A percentile compares a stretch with the other conserved stretches of the same genome.
phyloP scores from a whole-genome alignment of 1,140 invertebrate species.

The Himalopsyche phryganea region DNA sequence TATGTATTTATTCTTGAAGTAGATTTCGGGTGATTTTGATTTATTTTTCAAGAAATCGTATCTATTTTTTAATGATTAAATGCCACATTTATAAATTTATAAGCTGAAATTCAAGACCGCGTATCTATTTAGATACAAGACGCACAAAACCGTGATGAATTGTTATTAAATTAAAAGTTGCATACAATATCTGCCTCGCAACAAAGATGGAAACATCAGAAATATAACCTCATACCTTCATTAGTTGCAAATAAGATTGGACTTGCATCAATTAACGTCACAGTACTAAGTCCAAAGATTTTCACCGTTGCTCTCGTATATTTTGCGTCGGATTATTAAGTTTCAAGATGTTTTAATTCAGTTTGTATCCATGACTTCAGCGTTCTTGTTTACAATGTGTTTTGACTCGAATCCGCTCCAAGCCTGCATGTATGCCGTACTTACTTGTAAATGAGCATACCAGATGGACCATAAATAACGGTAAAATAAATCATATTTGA shows the following conservation, averaged over 20 bases:
- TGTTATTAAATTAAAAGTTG: not conserved
- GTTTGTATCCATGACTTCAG: not conserved
- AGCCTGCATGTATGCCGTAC: not conserved
- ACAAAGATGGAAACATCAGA: not conserved
- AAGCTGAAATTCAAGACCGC: too few relatives aligned
- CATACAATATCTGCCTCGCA: not conserved
- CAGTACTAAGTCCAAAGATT: not conserved
- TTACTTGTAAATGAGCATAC: too few relatives aligned
- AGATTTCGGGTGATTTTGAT: too few relatives aligned
- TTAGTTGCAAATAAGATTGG: not conserved
- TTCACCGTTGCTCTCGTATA: not conserved
- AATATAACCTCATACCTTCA: not conserved
- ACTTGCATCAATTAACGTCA: constrained; percentile 1
- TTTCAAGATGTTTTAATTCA: constrained; percentile 1
- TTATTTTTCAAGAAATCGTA: too few relatives aligned
- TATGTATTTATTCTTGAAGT: too few relatives aligned
- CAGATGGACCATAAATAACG: too few relatives aligned
- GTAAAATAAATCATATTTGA: too few relatives aligned
- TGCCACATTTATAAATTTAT: too few relatives aligned
- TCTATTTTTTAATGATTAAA: too few relatives aligned
- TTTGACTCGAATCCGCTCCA: not conserved
- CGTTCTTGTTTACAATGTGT: not conserved
- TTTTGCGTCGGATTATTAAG: not conserved
- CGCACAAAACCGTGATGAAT: too few relatives aligned
- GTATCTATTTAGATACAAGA: too few relatives aligned